These are phyloP conservation scores for Oxyruncus cristatus DNA, from an alignment of 2,113 vertebrate species.

Conservation along the genomic window DNA sequence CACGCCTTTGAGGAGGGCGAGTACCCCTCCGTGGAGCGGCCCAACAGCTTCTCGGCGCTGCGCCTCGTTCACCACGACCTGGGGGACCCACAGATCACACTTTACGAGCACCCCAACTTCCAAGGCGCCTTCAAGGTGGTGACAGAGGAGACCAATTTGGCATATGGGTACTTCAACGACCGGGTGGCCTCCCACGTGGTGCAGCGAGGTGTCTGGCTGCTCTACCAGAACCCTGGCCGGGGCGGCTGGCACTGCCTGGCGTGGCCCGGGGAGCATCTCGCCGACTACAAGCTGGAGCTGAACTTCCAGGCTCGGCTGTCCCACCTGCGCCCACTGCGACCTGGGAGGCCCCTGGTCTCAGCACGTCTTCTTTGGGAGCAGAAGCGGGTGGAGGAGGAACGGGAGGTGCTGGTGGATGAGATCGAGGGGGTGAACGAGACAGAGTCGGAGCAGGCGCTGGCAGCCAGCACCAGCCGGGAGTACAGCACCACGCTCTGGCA, in stretches of 20 bases:
- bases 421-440: slow-evolving; percentile 61
- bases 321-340: slow-evolving; percentile 35
- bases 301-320: slow-evolving; percentile 57
- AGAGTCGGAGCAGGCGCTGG: slow-evolving; percentile 31
- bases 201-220: slow-evolving; percentile 63
- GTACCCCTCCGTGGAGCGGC: slow-evolving; percentile 16
- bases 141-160: slow-evolving; percentile 64
- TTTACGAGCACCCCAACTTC: slow-evolving; percentile 58
- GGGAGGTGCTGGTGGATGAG: slow-evolving; percentile 65
- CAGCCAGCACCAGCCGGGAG: slow-evolving; percentile 60
- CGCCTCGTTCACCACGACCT: slow-evolving; percentile 59
- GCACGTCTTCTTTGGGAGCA: slow-evolving; percentile 50
- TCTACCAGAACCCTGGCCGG: slow-evolving; percentile 48
- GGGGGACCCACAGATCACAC: slow-evolving; percentile 58
- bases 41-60: slow-evolving; percentile 46
- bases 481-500: slow-evolving; percentile 46
- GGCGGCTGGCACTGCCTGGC: slow-evolving; percentile 58
- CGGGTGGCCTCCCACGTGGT: slow-evolving; percentile 58
- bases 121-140: slow-evolving; percentile 51
- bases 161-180: slow-evolving; percentile 51
- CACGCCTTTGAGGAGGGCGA: slow-evolving; percentile 54
- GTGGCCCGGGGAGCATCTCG: not conserved
- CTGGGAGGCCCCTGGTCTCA: slow-evolving; percentile 7
- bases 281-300: slow-evolving; percentile 32
- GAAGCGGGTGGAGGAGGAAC: slow-evolving; percentile 52